A percentile compares a stretch with the other conserved stretches of the same genome.
phyloP scores from a whole-genome alignment of 2,888 invertebrate species.

The Spilarctia lutea region DNA sequence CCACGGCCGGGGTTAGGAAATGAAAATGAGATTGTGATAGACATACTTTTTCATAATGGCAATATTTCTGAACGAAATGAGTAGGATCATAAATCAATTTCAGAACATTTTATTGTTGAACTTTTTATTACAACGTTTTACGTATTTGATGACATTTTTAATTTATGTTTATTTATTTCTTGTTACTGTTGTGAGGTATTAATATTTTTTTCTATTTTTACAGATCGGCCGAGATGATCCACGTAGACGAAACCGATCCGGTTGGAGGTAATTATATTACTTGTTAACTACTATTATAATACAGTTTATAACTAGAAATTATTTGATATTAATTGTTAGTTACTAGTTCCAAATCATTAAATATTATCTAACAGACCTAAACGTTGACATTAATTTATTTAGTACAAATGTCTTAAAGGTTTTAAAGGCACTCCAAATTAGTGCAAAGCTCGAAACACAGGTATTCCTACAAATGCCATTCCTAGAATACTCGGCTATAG shows the following conservation, averaged over 20 bases:
- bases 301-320: background rate
- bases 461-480: background rate
- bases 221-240: slow-evolving; percentile 91
- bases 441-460: no score
- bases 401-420: no score
- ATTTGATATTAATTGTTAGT: no score
- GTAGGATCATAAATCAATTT: background rate
- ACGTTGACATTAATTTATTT: no score
- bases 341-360: background rate
- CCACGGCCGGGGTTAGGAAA: slow-evolving; percentile 19
- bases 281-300: background rate
- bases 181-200: background rate
- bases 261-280: slow-evolving; percentile 92
- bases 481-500: no score
- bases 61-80: background rate
- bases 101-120: background rate
- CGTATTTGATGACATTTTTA: background rate
- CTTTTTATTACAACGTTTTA: background rate
- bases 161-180: background rate
- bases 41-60: background rate
- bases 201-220: slow-evolving; percentile 43
- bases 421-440: background rate
- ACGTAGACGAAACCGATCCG: slow-evolving; percentile 96
- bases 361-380: background rate
- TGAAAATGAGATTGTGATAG: slow-evolving; percentile 18